A percentile compares a stretch with the other conserved stretches of the same genome.
Evolutionary conservation across 2,113 vertebrate genomes (phyloP).

Genomic region (Ariopsis seemanni): DNA sequence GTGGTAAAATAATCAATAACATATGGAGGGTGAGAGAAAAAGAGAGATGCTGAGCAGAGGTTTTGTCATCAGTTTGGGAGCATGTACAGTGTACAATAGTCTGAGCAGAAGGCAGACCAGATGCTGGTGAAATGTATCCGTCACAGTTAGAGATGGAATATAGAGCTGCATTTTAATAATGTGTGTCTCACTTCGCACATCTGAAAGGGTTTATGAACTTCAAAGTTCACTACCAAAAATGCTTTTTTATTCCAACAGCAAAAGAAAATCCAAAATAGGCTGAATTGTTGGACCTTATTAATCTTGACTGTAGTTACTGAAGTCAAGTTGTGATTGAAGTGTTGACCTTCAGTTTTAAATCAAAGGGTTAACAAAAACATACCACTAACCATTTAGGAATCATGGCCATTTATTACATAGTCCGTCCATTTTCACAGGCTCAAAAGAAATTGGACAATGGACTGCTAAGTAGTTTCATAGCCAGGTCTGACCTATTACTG

Average conservation of each 20-base stretch:
- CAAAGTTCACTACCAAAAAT: not conserved
- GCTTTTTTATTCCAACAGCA: not conserved
- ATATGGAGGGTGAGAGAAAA: not conserved
- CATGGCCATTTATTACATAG: not conserved
- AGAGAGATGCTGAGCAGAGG: not conserved
- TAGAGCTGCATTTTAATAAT: not conserved
- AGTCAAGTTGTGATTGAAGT: not conserved
- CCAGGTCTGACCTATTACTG: not conserved
- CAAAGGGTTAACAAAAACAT: not conserved
- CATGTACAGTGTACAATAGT: slow-evolving; percentile 1
- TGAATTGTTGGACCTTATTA: not conserved
- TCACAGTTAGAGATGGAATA: not conserved
- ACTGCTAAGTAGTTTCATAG: not conserved
- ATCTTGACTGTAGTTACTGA: not conserved
- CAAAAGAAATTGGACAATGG: not conserved
- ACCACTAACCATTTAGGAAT: not conserved
- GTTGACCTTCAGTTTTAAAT: not conserved
- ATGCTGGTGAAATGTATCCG: slow-evolving; percentile 9
- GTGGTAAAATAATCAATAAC: slow-evolving; percentile 18
- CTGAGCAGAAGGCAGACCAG: slow-evolving; percentile 6
- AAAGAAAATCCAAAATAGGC: not conserved
- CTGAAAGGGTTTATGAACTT: not conserved
- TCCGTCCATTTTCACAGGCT: not conserved
- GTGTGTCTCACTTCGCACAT: not conserved
- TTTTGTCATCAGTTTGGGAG: slow-evolving; percentile 9